Conservation (phyloP, 1,140 invertebrate genomes). For the Popillia japonica region DNA sequence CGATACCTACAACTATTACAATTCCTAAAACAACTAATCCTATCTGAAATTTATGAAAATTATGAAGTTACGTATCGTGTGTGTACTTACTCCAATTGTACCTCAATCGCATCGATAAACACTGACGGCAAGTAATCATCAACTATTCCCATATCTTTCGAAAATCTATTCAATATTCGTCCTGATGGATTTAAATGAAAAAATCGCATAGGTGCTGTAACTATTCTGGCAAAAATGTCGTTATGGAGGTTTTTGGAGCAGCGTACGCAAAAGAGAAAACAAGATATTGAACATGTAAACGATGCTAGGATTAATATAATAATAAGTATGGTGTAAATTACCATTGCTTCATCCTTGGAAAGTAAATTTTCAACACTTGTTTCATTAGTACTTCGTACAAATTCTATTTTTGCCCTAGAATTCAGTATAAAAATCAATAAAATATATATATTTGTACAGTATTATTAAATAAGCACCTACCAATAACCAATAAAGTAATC, state of each 20-base stretch:
- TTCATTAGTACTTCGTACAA: background rate
- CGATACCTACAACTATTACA: conserved; percentile 63
- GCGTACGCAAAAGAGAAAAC: conserved; percentile 34
- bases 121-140: conserved; percentile 47
- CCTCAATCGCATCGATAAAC: conserved; percentile 34
- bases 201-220: conserved; percentile 66
- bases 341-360: background rate
- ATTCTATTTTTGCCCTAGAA: conserved; percentile 24
- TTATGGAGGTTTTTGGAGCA: conserved; percentile 73
- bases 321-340: conserved; percentile 20
- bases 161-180: conserved; percentile 64
- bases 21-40: conserved; percentile 35
- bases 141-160: conserved; percentile 62
- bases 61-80: background rate
- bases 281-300: conserved; percentile 25
- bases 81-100: background rate
- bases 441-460: background rate
- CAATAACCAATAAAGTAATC: conserved; percentile 61
- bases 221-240: conserved; percentile 68
- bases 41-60: conserved; percentile 28
- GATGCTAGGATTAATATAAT: conserved; percentile 26
- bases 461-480: background rate
- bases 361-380: background rate
- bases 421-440: background rate
- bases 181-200: conserved; percentile 66